phyloP scores from a whole-genome alignment of 30 jellyfish, hydroid and myxozoan genomes.

The Clytia hemisphaerica region DNA sequence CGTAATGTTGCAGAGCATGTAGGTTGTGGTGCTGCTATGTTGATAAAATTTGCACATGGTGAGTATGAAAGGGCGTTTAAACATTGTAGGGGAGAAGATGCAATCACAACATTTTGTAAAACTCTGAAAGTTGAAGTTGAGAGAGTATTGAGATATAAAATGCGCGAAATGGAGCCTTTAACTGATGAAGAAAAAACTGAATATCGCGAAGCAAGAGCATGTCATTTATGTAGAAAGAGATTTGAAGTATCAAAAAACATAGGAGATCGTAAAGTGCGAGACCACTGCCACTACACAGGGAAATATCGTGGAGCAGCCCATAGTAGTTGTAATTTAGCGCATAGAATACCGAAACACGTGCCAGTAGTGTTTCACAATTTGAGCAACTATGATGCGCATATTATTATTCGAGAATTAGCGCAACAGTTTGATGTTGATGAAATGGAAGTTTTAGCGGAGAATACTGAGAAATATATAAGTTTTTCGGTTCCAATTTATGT shows the following conservation, averaged over 20 bases:
- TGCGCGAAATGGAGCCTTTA: no score
- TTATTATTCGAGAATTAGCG: slow-evolving; percentile 27
- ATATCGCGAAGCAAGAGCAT: no score
- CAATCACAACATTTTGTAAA: neutral
- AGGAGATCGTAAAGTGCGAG: slow-evolving; percentile 6
- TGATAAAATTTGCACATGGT: no score
- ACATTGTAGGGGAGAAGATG: slow-evolving; percentile 4
- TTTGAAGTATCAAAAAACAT: no score
- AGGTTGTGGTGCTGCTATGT: no score
- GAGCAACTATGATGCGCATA: no score
- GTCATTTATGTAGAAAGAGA: no score
- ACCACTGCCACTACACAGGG: slow-evolving; percentile 49
- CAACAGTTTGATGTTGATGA: neutral
- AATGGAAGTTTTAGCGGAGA: neutral
- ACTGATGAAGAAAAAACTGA: no score
- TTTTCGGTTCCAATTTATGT: neutral
- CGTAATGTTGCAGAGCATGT: no score
- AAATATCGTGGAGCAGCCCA: slow-evolving; percentile 52
- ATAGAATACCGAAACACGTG: slow-evolving; percentile 15
- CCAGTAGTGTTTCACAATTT: slow-evolving; percentile 46
- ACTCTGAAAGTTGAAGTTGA: neutral
- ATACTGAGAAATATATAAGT: slow-evolving; percentile 5
- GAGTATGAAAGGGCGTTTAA: no score
- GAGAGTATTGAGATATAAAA: neutral
- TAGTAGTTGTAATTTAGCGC: slow-evolving; percentile 32